Conservation (phyloP, 2,113 vertebrate species). For the Ascaphus truei region DNA sequence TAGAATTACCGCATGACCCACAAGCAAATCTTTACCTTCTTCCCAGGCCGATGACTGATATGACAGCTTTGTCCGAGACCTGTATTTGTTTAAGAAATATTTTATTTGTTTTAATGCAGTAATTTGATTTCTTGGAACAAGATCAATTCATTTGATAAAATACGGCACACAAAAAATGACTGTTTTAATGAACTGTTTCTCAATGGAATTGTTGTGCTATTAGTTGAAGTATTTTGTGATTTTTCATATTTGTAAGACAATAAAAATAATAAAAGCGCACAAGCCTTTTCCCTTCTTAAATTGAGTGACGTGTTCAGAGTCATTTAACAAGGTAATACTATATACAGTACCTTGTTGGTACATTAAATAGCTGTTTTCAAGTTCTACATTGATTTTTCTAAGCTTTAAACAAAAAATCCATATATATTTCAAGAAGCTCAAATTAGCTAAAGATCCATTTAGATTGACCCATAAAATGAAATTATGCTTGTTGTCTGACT, state of each 20-base stretch:
- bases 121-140: too few relatives aligned
- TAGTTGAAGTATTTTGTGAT: neutral
- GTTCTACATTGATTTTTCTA: slow-evolving; percentile 48
- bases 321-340: slow-evolving; percentile 44
- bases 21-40: neutral
- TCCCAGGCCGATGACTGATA: neutral
- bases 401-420: slow-evolving; percentile 58
- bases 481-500: slow-evolving; percentile 44
- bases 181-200: neutral
- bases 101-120: too few relatives aligned
- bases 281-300: slow-evolving; percentile 15
- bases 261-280: slow-evolving; percentile 9
- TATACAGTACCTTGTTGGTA: slow-evolving; percentile 40
- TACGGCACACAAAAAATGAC: neutral
- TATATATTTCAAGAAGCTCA: slow-evolving; percentile 51
- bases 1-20: neutral
- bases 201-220: neutral
- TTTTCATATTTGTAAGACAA: neutral
- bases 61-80: neutral
- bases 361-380: slow-evolving; percentile 49
- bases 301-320: slow-evolving; percentile 35
- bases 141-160: neutral
- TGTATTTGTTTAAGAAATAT: too few relatives aligned
- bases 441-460: slow-evolving; percentile 56
- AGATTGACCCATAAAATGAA: slow-evolving; percentile 53